Base-by-base conservation (phyloP, 1,140 invertebrate species). In the Bombus terrestris region DNA sequence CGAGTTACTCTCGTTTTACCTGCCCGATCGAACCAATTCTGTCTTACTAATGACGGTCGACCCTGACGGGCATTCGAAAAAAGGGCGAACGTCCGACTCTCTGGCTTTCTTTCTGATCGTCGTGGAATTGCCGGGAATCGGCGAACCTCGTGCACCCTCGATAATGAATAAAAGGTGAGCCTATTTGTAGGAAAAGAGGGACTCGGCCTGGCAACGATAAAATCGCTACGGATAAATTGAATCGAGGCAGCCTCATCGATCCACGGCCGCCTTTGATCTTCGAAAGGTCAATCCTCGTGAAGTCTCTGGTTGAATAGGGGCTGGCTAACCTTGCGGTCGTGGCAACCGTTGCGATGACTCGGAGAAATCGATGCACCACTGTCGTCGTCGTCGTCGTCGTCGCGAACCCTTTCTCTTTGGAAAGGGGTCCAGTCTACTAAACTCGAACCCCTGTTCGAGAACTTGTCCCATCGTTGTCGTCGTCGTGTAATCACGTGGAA, bases 221-320 rank as follows among this genome's bases (percentile, higher is more conserved):
- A 90, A 90, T 90, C 89, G 80, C 83, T 68, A 76, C 82, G 84
- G 79, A 91, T 92, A 93, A 93, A 93, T 92, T 93, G 91, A 93
- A 93, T 93, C 89, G 90, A 84, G 86, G 88, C 89, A 91, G 89
- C 85, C 87, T 89, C 78, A 91, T 93, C 92, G 92, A 93, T 93
- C 91, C 88, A 83, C 76, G 59, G 79, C 39, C 75, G 87, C 88
- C 92, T 93, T 93, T 93, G 93, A 93, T 93, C 89, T 93, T 92
- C 76, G 86, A 92, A 91, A 92, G 91, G 86, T 90, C 89, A 86
- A 90, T 88, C 80, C 83, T 81, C 53, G 79, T 76, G 64, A 62
- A 72, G 79, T 39, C 79, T 85, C 39, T 69, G 76, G 9, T 74
- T 47, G 81, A 81, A 68, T 53, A 80, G 41, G 87, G 79, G 73